These are phyloP conservation scores for Sparus aurata DNA, from an alignment of 2,797 vertebrate species.

Conservation along the genomic window DNA sequence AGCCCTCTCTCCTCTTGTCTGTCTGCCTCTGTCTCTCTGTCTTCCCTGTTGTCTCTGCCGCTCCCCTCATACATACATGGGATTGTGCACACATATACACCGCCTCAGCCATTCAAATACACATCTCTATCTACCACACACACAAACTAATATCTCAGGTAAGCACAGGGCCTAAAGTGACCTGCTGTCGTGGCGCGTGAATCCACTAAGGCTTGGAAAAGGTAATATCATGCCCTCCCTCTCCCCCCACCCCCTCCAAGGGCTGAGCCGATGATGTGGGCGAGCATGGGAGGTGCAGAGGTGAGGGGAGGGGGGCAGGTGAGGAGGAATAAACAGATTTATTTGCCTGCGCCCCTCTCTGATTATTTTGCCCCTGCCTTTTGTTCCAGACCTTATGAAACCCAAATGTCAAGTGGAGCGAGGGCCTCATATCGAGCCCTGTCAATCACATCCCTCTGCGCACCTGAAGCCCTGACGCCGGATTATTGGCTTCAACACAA, in stretches of 20 bases:
- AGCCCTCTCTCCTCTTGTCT: slow-evolving; percentile 35
- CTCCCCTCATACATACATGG: slow-evolving; percentile 69
- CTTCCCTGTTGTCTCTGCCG: slow-evolving; percentile 66
- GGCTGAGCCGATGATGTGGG: slow-evolving; percentile 72
- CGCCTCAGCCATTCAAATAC: slow-evolving; percentile 77
- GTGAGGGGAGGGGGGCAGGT: slow-evolving; percentile 64
- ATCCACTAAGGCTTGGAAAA: slow-evolving; percentile 81
- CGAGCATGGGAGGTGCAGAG: slow-evolving; percentile 66
- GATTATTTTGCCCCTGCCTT: slow-evolving; percentile 87
- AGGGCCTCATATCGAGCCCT: slow-evolving; percentile 94
- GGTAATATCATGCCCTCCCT: slow-evolving; percentile 80
- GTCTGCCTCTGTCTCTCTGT: slow-evolving; percentile 37
- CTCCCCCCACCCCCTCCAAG: slow-evolving; percentile 58
- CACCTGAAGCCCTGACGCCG: slow-evolving; percentile 89
- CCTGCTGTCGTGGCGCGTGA: slow-evolving; percentile 76
- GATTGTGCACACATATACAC: slow-evolving; percentile 59
- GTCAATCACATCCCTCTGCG: slow-evolving; percentile 94
- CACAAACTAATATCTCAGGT: slow-evolving; percentile 85
- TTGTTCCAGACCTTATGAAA: slow-evolving; percentile 93
- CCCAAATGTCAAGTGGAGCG: slow-evolving; percentile 97
- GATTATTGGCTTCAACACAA: slow-evolving; percentile 96
- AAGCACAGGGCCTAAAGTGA: slow-evolving; percentile 84
- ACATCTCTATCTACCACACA: slow-evolving; percentile 79
- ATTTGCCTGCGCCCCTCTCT: slow-evolving; percentile 89
- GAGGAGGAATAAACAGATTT: slow-evolving; percentile 90